A percentile compares a stretch with the other conserved stretches of the same genome.
Conservation (phyloP, 2,888 invertebrate genomes). For the Nomada hirtipes region DNA sequence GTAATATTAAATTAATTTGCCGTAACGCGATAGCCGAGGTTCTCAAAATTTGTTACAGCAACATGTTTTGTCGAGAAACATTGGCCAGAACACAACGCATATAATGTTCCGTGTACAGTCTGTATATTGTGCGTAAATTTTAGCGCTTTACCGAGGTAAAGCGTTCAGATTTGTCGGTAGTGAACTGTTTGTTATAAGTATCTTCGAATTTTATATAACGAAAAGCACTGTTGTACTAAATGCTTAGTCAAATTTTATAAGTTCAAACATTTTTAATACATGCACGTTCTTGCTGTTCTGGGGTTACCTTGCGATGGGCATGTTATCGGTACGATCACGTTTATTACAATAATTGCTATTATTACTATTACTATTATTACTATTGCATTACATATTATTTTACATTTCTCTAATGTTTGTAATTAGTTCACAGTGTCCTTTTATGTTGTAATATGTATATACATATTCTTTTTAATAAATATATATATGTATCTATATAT, state of each 20-base stretch:
- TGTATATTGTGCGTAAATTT: constrained; percentile 54
- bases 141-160: constrained; percentile 25
- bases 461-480: constrained; percentile 68
- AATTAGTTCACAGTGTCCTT: constrained; percentile 57
- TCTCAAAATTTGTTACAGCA: background rate
- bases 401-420: constrained; percentile 46
- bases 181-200: constrained; percentile 54
- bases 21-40: constrained; percentile 29
- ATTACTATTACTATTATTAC: constrained; percentile 43
- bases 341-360: constrained; percentile 35
- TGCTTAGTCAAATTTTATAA: constrained; percentile 66
- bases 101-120: constrained; percentile 50
- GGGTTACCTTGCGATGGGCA: constrained; percentile 68
- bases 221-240: constrained; percentile 50
- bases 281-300: constrained; percentile 66
- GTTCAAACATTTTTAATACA: constrained; percentile 57
- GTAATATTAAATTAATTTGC: constrained; percentile 61
- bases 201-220: constrained; percentile 69
- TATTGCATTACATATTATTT: constrained; percentile 46
- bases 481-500: constrained; percentile 63
- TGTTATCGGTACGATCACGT: constrained; percentile 59
- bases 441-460: constrained; percentile 61
- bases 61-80: background rate
- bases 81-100: constrained; percentile 40
- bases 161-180: constrained; percentile 23